Base-by-base conservation (phyloP, 2,888 invertebrate species). In the Eudasyphora cyanicolor region DNA sequence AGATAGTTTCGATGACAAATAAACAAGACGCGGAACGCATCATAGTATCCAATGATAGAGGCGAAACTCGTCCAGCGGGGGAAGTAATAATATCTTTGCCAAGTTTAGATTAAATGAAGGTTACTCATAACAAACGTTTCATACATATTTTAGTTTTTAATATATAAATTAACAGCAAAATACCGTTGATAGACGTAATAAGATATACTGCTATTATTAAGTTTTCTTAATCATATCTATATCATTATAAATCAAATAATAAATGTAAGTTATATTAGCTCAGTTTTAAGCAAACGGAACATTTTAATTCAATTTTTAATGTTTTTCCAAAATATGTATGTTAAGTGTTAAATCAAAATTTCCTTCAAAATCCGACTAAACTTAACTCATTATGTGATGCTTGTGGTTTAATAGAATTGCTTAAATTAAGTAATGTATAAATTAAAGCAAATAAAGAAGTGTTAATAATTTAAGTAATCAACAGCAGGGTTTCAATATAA, bases 1-100 rank as follows among this genome's bases (percentile, higher is more conserved):
- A 91, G 85, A 89, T 90, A 38, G 87, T 89, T 0, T 89, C 90
- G 19, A 87, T 87, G 54, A 88, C 89, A 3, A 87, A 87, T 42
- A 73, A 76, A 8, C 86, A 88, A 21, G 88, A 86, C 51, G 71
- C 70, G 14, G 87, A 89, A 73, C 87, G 90, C 17, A 87, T 89
- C 51, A 86, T 90, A 17, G 89, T 90, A 0, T 88, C 90, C 17
- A 88, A 88, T 35, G 87, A 89, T 86, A 85, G 86, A 17, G 86
- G 85, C 29, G 89, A 88, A 62, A 86, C 87, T 17, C 86, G 87
- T 29, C 64, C 88, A 7, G 79, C 88, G 3, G 90, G 90, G 7
- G 89, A 90, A 80, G 90, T 90, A 35, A 85, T 89, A 54, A 90
- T 90, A 73, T 90, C 90, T 17, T 75, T 90, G 84, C 90, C 90